Evolutionary conservation across 2,113 vertebrate species (phyloP), one percentile per base, ranked within the genome.

Genomic region (Apaloderma vittatum): DNA sequence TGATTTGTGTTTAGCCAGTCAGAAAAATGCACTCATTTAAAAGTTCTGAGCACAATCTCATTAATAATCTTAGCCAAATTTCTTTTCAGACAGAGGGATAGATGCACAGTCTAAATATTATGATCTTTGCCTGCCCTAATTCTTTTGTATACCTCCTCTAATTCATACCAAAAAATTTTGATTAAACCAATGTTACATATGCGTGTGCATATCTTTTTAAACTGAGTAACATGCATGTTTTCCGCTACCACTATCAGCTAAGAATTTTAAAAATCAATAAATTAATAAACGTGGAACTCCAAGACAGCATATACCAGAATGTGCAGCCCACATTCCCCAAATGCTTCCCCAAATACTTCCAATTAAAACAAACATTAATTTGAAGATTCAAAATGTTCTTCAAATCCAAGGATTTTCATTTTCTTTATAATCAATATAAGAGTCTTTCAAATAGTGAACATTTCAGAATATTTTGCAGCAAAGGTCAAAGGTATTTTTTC

Each of bases 241-340:
- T 52, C 61, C 54, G 27, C 9, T 81, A 70, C 5, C 3, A 52
- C 20, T 65, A 29, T 13, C 30, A 65, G 8, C 3, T 21, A 78
- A 43, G 3, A 71, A 27, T 43, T 79, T 34, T 1, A 0, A 0
- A 22, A 24, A 66, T 40, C 72, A 59, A 32, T 1, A 40, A 40
- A 40, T 8, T 22, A 13, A 23, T 7, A 66, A 37, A 4, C 63
- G 57, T 46, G 18, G 6, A 57, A 48, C 12, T 52, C n/a, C 45
- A 75, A 21, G 22, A 26, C 17, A 78, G 36, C 5, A 58, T 55
- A 16, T 11, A 2, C 0, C 3, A 61, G 16, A 80, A 22, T 8
- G 5, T 36, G 3, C 5, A 83, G 12, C 1, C 7, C 5, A 55
- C 2, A 30, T 58, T 49, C 62, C 19, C 15, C n/a, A n/a, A n/a